Conservation (phyloP, 2,888 invertebrate species). For the Caradrina kadenii region DNA sequence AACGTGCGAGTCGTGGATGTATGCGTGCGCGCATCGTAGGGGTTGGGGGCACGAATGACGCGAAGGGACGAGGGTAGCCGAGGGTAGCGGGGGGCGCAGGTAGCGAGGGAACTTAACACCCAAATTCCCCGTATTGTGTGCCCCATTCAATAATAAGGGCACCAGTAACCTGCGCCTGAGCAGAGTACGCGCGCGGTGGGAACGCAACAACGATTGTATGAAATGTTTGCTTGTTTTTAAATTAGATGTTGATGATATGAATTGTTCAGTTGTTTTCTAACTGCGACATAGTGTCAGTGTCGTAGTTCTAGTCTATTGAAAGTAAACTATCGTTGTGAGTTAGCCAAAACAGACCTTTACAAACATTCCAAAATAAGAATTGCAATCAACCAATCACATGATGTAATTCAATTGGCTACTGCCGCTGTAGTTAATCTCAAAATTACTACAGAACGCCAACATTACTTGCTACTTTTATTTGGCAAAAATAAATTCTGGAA, state of each 20-base stretch:
- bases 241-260: conserved; percentile 66
- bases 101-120: conserved; percentile 80
- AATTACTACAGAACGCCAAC: conserved; percentile 23
- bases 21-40: conserved; percentile 82
- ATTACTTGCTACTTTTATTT: conserved; percentile 18
- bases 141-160: conserved; percentile 73
- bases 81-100: conserved; percentile 72
- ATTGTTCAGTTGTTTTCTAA: conserved; percentile 63
- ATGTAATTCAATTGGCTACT: conserved; percentile 13
- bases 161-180: conserved; percentile 67
- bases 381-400: background rate
- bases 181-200: conserved; percentile 67
- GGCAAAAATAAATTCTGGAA: conserved; percentile 8
- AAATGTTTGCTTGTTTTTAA: conserved; percentile 69
- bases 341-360: conserved; percentile 22
- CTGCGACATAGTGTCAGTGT: conserved; percentile 29
- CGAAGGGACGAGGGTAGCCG: conserved; percentile 57
- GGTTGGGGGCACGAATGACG: conserved; percentile 78
- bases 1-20: conserved; percentile 49
- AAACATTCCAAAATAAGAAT: conserved; percentile 29
- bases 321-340: conserved; percentile 43
- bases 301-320: conserved; percentile 45
- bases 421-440: conserved; percentile 12
- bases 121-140: conserved; percentile 79
- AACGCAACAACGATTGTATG: conserved; percentile 63